These are phyloP conservation scores for Lepidochitona cinerea DNA, from an alignment of 2,888 invertebrate species.

Conservation along the genomic window DNA sequence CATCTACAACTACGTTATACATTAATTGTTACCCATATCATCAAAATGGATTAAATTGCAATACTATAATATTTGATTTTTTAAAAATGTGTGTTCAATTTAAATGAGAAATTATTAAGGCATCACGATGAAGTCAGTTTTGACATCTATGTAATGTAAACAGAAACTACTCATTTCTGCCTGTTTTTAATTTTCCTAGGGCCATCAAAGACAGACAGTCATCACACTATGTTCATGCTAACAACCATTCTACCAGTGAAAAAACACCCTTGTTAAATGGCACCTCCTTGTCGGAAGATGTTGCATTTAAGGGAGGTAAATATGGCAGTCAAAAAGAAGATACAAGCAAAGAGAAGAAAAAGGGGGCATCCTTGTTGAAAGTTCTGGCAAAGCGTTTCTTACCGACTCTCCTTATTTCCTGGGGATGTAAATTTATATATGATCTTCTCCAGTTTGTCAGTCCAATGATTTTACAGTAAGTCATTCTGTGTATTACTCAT, in stretches of 20 bases:
- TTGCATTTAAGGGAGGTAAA: conserved; percentile 25
- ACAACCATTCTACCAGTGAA: conserved; percentile 11
- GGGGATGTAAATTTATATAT: conserved; percentile 48
- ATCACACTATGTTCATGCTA: background rate
- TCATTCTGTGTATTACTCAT: no score
- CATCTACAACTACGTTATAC: no score
- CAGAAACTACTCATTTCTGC: no score
- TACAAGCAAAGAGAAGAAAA: background rate
- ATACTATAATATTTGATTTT: no score
- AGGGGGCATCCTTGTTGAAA: background rate
- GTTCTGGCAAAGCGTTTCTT: background rate
- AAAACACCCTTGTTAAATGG: conserved; percentile 29
- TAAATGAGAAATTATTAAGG: background rate
- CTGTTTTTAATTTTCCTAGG: background rate
- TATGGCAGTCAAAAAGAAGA: background rate
- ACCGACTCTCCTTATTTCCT: conserved; percentile 21
- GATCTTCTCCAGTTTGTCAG: conserved; percentile 52
- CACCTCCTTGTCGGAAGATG: conserved; percentile 4
- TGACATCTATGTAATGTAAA: no score
- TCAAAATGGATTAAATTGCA: no score
- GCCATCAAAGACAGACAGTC: background rate
- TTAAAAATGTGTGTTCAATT: no score
- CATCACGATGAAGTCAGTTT: no score
- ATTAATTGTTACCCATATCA: no score
- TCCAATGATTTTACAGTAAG: conserved; percentile 47